phyloP scores from a whole-genome alignment of 2,797 vertebrate species.

The Peromyscus aztecus region DNA sequence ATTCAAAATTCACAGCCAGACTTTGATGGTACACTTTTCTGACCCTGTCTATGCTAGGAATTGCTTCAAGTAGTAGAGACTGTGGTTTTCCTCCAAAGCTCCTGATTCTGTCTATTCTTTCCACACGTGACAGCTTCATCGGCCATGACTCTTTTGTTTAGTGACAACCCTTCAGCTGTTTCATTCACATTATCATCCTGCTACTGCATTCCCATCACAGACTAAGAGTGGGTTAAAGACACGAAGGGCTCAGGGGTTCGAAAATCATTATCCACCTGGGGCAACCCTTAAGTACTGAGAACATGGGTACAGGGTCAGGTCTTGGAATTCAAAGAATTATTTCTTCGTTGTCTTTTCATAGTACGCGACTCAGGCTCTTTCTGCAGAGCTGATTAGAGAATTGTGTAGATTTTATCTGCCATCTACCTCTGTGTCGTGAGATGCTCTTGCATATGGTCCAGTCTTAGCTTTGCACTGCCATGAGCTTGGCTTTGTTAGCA shows the following conservation, averaged over 20 bases:
- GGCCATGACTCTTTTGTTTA: background rate
- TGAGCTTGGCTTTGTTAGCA: background rate
- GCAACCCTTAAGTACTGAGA: background rate
- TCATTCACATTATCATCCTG: background rate
- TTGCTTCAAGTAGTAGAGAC: background rate
- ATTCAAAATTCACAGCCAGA: background rate
- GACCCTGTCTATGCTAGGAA: background rate
- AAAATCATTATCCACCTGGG: background rate
- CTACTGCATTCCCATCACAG: background rate
- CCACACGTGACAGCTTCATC: background rate
- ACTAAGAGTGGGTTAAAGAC: background rate
- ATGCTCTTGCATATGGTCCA: background rate
- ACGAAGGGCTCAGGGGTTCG: background rate
- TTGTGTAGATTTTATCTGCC: background rate
- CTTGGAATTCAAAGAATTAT: background rate
- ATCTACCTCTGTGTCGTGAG: background rate
- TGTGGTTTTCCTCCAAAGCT: background rate
- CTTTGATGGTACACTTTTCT: background rate
- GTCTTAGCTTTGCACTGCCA: background rate
- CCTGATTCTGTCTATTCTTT: background rate
- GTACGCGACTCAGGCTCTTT: background rate
- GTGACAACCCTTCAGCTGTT: background rate
- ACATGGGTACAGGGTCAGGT: background rate
- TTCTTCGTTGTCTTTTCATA: background rate
- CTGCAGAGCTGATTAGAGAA: background rate